These are phyloP conservation scores for Drosophila truncata DNA, from an alignment of 1,140 invertebrate genomes.

Conservation along the genomic window DNA sequence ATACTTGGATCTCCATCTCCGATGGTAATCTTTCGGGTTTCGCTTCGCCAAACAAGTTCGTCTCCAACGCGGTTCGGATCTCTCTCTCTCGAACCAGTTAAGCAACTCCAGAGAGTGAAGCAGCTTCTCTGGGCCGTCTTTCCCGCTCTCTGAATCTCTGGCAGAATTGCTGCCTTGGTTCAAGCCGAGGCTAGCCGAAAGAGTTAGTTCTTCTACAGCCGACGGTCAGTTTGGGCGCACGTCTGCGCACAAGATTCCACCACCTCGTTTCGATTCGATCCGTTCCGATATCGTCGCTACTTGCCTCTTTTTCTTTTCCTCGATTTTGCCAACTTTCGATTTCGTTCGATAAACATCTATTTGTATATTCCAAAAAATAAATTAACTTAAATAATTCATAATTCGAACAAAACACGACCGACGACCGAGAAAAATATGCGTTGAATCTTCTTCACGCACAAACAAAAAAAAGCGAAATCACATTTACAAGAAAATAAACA, in stretches of 20 bases:
- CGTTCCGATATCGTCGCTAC: constrained; percentile 27
- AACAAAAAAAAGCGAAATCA: constrained; percentile 42
- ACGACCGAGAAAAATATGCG: constrained; percentile 50
- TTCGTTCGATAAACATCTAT: constrained; percentile 41
- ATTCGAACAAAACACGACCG: constrained; percentile 30
- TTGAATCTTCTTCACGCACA: constrained; percentile 11
- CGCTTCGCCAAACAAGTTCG: constrained; percentile 59
- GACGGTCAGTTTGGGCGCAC: constrained; percentile 84
- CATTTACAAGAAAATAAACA: constrained; percentile 28
- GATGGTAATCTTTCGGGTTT: constrained; percentile 69
- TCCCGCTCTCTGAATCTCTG: constrained; percentile 17
- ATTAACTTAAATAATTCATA: constrained; percentile 46
- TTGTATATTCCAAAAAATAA: constrained; percentile 25
- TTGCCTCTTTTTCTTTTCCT: constrained; percentile 17
- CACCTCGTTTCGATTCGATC: constrained; percentile 11
- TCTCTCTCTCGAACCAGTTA: constrained; percentile 57
- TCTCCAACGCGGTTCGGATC: constrained; percentile 29
- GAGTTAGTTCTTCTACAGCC: constrained; percentile 83
- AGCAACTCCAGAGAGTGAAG: constrained; percentile 11
- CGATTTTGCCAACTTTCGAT: constrained; percentile 54
- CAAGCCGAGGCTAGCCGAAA: constrained; percentile 58
- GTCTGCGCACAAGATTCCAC: constrained; percentile 69
- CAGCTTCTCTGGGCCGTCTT: background rate
- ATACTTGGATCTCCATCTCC: constrained; percentile 52
- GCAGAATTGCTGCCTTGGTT: constrained; percentile 64